Evolutionary conservation across 2,888 invertebrate species (phyloP), one percentile per base, ranked within the genome.

Genomic region (Platypus cylindrus): DNA sequence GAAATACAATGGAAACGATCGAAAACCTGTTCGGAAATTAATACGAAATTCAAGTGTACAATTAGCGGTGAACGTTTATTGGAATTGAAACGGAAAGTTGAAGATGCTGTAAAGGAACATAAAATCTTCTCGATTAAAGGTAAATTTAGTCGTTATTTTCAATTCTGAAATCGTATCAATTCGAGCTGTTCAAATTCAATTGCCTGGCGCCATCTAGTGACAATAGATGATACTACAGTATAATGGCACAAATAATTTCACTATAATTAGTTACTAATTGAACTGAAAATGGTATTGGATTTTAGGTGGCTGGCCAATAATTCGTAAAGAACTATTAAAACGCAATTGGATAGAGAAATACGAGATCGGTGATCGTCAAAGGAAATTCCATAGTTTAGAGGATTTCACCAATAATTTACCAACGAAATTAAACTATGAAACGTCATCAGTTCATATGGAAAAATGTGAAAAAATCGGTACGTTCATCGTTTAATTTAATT

Each of bases 311-410:
- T 82, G 78, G 58, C 73, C 75, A 5, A 73, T 79, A 1, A 66
- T 85, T 5, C 67, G 81, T 3, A 69, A 75, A 40, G 78, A 82
- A 2, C 62, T 85, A 5, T 55, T 73, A 3, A 67, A 73, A 25
- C 65, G 84, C 27, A 81, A 82, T 2, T 85, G 84, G 84, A 55
- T 79, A 7, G 78, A 79, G 52, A 78, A 77, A 58, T 66, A 65
- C 45, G 73, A 73, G 48, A 59, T 47, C 3, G 36, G 32, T 2
- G 39, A 32, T 5, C 48, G 47, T 32, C 49, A 45, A 38, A n/a
- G n/a, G n/a, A 43, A 40, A 23, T 40, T 37, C 16, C 23, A 40
- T 12, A 39, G 37, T 30, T n/a, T 44, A 16, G 62, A 63, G 9
- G 62, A 63, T 22, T 47, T 63, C 9, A 54, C 55, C 32, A 51